Percentiles rank a stretch among this genome's conserved stretches.
phyloP scores from a whole-genome alignment of 2,113 vertebrate species.

The Turdus rufiventris region DNA sequence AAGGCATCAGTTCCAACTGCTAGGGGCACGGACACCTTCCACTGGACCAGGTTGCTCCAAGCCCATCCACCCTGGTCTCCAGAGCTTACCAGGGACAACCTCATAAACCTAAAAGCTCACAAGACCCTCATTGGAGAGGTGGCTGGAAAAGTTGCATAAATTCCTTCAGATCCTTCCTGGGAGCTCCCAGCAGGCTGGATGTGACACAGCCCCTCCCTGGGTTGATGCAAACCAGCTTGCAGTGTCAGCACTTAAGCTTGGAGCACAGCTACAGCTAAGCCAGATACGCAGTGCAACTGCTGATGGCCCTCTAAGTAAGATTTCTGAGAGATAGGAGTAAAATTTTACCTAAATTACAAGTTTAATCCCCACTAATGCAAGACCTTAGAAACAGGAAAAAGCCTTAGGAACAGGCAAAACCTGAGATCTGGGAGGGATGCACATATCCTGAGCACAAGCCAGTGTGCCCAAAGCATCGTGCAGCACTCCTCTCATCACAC shows the following conservation, averaged over 20 bases:
- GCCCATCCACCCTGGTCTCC: not conserved
- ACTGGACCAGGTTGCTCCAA: not conserved
- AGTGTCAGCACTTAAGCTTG: not conserved
- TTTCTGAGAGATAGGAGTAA: not conserved
- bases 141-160: not conserved
- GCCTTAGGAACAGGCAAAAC: not conserved
- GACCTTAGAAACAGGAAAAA: not conserved
- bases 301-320: not conserved
- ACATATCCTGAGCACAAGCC: not conserved
- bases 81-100: not conserved
- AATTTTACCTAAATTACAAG: not conserved
- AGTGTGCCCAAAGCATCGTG: rapidly evolving
- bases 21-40: not conserved
- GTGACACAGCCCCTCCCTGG: not conserved
- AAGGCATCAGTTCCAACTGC: not conserved
- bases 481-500: rapidly evolving
- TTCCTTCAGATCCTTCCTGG: not conserved
- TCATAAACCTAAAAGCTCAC: not conserved
- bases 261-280: not conserved
- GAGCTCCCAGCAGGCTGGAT: not conserved
- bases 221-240: not conserved
- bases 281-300: rapidly evolving
- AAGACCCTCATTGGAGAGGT: rapidly evolving
- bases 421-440: not conserved
- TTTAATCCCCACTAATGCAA: not conserved